Base-by-base conservation (phyloP, 1,140 invertebrate species). In the Scaptomyza hsui region DNA sequence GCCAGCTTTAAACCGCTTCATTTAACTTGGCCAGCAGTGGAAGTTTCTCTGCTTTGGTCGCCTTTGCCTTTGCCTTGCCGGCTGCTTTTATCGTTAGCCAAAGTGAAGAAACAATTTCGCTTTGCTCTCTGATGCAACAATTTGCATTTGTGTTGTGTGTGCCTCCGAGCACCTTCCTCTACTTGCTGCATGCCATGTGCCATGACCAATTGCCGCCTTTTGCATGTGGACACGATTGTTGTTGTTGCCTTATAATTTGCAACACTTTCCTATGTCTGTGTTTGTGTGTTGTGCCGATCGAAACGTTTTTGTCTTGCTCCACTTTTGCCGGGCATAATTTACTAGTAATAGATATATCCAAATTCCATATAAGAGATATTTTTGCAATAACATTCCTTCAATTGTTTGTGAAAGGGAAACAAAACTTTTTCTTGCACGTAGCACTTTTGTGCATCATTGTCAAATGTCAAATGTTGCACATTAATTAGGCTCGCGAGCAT, bases 41-140 rank as follows among this genome's bases (percentile, higher is more conserved):
- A 37, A 39, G 48, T 53, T 72, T 65, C 68, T 51, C 45, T 15
- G 53, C 35, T 48, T 32, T 39, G 52, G 64, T 35, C 67, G 44
- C 64, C 42, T 42, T 42, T 29, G 24, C 41, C 13, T 7, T 48
- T 18, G 26, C 37, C 10, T 21, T 41, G 45, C 26, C 7, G 26
- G 6, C 26, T 29, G 41, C 9, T 18, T 37, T 45, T 4, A 48
- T 55, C n/a, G 71, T 75, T 68, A 49, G 32, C 18, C n/a, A 29
- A 29, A 21, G 47, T 63, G 76, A 52, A 57, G 59, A 64, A 79
- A 79, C 76, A 79, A 79, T 79, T 79, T 79, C 69, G 49, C 16
- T 26, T 26, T 48, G 65, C 60, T 59, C 51, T 51, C 76, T 80
- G 78, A 81, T 80, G 77, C 72, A 80, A 80, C 75, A 81, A 81